Percentiles rank a stretch among this genome's conserved stretches.
phyloP scores from a whole-genome alignment of 1,140 invertebrate genomes.

The Gyrodactylus salaris region DNA sequence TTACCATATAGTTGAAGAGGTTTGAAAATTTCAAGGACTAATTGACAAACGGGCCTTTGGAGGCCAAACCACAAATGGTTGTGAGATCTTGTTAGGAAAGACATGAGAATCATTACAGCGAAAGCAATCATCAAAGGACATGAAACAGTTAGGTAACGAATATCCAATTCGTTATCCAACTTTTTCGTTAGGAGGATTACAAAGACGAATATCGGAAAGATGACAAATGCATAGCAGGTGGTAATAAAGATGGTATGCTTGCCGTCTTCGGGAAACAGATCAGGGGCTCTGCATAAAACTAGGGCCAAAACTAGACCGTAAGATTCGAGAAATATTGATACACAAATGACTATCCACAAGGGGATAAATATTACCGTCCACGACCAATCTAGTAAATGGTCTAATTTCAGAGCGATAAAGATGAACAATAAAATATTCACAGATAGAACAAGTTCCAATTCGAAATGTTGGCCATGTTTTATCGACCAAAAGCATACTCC shows the following conservation, averaged over 20 bases:
- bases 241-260: background rate
- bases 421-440: slow-evolving; percentile 5
- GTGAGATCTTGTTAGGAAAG: background rate
- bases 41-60: background rate
- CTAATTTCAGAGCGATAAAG: slow-evolving; percentile 1
- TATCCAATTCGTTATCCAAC: background rate
- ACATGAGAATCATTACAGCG: slow-evolving; percentile 1
- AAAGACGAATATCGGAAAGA: background rate
- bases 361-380: slow-evolving; percentile 3
- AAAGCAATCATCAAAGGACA: background rate
- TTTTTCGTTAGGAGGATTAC: slow-evolving; percentile 1
- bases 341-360: background rate
- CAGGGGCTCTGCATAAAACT: background rate
- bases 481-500: slow-evolving; percentile 1
- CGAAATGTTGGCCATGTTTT: background rate
- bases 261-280: background rate
- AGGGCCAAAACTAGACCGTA: background rate
- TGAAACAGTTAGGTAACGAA: background rate
- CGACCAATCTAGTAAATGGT: background rate
- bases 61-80: slow-evolving; percentile 5
- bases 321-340: background rate
- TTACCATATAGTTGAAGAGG: background rate
- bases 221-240: background rate
- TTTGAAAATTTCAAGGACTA: background rate
- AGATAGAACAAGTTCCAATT: slow-evolving; percentile 1